Percentiles rank a stretch among this genome's conserved stretches.
These are phyloP conservation scores for Penaeus vannamei DNA, from an alignment of 1,140 invertebrate species.

Conservation along the genomic window DNA sequence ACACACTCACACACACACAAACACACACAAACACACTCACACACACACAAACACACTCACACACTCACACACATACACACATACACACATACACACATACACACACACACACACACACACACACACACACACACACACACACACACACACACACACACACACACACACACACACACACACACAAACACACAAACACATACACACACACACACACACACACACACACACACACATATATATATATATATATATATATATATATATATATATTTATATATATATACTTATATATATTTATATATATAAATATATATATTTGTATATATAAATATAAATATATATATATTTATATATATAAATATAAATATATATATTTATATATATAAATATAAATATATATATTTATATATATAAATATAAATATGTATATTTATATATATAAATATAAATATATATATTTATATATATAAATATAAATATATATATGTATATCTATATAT, in stretches of 20 bases:
- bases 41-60: background rate
- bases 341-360: background rate
- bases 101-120: background rate
- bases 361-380: background rate
- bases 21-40: background rate
- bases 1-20: background rate
- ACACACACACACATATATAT: background rate
- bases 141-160: background rate
- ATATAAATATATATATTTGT: background rate
- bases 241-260: conserved; percentile 1
- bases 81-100: background rate
- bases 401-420: too few species aligned
- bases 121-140: too few species aligned
- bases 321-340: background rate
- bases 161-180: background rate
- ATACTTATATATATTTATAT: background rate
- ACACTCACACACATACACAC: background rate
- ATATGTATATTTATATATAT: background rate
- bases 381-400: conserved; percentile 1
- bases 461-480: too few species aligned
- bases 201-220: background rate
- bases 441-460: background rate
- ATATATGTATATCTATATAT: too few species aligned
- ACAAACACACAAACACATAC: background rate
- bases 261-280: background rate